Conservation (phyloP, 2,113 vertebrate species). For the Rhabdornis inornatus region DNA sequence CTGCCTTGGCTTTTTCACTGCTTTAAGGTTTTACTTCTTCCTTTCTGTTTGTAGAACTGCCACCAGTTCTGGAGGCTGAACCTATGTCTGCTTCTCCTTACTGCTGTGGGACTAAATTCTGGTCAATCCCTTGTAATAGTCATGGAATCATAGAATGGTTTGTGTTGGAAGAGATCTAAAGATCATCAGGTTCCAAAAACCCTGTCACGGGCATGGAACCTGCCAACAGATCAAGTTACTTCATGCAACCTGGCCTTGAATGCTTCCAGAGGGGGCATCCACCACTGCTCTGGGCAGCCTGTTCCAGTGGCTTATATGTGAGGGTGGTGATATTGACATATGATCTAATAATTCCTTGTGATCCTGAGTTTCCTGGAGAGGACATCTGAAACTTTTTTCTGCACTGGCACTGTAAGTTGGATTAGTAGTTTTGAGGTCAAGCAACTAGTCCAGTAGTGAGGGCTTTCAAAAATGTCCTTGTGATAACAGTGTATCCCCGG, state of each 20-base stretch:
- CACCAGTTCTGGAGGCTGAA: background rate
- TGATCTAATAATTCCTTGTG: background rate
- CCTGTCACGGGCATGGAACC: background rate
- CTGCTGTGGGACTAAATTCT: background rate
- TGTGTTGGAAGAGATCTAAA: background rate
- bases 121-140: background rate
- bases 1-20: background rate
- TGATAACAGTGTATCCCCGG: background rate
- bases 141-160: background rate
- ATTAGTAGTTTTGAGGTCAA: background rate
- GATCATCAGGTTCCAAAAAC: background rate
- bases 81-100: background rate
- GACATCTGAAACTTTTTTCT: background rate
- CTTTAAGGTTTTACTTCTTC: background rate
- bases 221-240: background rate
- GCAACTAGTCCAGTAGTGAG: background rate
- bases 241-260: background rate
- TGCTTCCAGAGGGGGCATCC: background rate
- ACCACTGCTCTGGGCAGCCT: background rate
- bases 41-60: background rate
- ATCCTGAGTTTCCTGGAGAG: background rate
- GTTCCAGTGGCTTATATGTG: background rate
- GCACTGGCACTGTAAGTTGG: background rate
- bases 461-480: background rate
- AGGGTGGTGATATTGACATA: background rate